Conservation (phyloP, 2,888 invertebrate species). For the Aphrophora alni region DNA sequence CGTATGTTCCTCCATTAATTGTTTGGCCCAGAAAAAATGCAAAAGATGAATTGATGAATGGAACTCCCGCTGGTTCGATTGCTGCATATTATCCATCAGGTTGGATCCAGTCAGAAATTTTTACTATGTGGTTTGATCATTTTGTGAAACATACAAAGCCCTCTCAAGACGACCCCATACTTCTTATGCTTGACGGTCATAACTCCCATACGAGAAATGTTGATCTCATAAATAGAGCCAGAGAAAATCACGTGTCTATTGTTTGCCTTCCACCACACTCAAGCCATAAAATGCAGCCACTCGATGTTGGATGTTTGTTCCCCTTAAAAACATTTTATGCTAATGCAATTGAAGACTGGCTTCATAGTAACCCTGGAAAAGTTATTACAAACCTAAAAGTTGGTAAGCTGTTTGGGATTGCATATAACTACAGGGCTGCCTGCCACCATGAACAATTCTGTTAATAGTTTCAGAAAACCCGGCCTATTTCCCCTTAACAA, state of each 20-base stretch:
- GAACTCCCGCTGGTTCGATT: constrained; percentile 25
- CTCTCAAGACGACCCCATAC: constrained; percentile 11
- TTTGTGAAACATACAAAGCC: constrained; percentile 24
- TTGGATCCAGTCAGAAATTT: constrained; percentile 3
- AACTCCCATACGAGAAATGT: constrained; percentile 18
- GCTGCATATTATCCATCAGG: background rate
- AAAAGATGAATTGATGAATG: constrained; percentile 22
- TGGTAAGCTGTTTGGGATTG: constrained; percentile 47
- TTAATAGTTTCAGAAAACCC: constrained; percentile 47
- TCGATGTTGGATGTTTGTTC: constrained; percentile 19
- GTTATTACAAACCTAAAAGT: constrained; percentile 46
- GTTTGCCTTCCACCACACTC: constrained; percentile 28
- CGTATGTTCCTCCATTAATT: constrained; percentile 15
- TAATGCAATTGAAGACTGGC: constrained; percentile 29
- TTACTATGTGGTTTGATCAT: constrained; percentile 21
- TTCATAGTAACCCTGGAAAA: constrained; percentile 48
- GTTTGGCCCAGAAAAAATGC: constrained; percentile 18
- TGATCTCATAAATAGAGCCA: background rate
- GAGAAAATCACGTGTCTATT: constrained; percentile 28
- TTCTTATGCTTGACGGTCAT: constrained; percentile 15
- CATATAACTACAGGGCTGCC: constrained; percentile 50
- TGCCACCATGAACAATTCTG: constrained; percentile 46
- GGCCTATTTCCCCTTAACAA: constrained; percentile 51
- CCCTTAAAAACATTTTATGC: constrained; percentile 37
- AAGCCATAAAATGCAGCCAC: constrained; percentile 24